Percentiles rank a stretch among this genome's conserved stretches.
Evolutionary conservation across 2,888 invertebrate genomes (phyloP).

Genomic region (Anthophora plumipes): DNA sequence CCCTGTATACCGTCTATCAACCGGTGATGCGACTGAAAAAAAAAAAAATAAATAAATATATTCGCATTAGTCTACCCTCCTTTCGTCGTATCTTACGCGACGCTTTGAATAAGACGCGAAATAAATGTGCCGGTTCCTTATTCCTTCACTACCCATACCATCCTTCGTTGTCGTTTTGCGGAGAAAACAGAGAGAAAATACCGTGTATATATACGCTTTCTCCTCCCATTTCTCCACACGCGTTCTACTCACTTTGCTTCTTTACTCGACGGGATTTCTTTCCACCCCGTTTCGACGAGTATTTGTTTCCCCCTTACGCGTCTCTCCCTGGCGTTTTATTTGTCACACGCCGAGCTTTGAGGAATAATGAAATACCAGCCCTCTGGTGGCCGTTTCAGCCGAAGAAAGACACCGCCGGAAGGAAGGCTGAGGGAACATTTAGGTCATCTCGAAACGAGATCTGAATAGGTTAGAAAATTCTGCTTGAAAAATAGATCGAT

Average conservation of each 20-base stretch:
- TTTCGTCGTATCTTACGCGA: constrained; percentile 38
- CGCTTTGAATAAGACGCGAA: constrained; percentile 44
- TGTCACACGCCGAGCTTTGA: constrained; percentile 29
- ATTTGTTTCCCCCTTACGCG: constrained; percentile 28
- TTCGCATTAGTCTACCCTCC: constrained; percentile 41
- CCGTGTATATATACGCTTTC: too few species aligned
- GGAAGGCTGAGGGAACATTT: background rate
- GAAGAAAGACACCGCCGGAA: background rate
- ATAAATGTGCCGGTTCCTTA: constrained; percentile 33
- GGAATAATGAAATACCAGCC: constrained; percentile 33
- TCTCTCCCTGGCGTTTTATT: constrained; percentile 36
- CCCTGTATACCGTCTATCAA: constrained; percentile 34
- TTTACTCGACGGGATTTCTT: constrained; percentile 1
- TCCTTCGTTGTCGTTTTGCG: too few species aligned
- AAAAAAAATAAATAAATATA: constrained; percentile 51
- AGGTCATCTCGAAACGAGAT: background rate
- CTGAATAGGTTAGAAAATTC: background rate
- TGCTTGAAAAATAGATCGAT: background rate
- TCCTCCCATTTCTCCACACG: background rate
- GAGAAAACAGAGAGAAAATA: background rate
- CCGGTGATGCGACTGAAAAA: constrained; percentile 26
- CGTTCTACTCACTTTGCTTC: constrained; percentile 21
- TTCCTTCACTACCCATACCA: background rate
- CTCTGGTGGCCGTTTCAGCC: background rate
- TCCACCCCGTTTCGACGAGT: constrained; percentile 19